Percentiles rank a stretch among this genome's conserved stretches.
These are phyloP conservation scores for Thereva unica DNA, from an alignment of 2,888 invertebrate genomes.

Conservation along the genomic window DNA sequence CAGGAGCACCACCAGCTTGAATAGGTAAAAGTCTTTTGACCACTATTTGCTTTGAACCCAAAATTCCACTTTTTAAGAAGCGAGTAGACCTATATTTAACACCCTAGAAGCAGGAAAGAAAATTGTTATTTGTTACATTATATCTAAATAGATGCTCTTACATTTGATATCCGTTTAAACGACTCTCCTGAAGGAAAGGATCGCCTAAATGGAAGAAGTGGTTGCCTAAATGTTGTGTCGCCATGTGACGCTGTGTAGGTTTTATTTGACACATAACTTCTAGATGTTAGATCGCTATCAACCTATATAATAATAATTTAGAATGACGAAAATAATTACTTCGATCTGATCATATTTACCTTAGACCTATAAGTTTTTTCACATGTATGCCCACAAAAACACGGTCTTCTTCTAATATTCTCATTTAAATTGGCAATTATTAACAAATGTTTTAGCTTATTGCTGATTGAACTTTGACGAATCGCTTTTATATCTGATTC, in stretches of 20 bases:
- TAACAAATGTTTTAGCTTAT: conserved; percentile 56
- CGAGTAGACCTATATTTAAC: conserved; percentile 28
- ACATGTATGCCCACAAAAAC: conserved; percentile 55
- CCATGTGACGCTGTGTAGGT: conserved; percentile 43
- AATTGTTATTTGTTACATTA: neutral
- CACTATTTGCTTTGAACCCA: conserved; percentile 63
- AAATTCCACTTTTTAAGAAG: conserved; percentile 34
- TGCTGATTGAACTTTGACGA: conserved; percentile 49
- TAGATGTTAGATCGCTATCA: conserved; percentile 47
- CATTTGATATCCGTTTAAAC: conserved; percentile 50
- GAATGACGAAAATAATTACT: neutral
- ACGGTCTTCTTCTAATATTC: conserved; percentile 52
- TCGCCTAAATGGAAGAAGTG: conserved; percentile 51
- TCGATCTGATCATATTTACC: conserved; percentile 42
- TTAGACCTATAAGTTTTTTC: conserved; percentile 50
- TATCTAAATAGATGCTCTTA: conserved; percentile 41
- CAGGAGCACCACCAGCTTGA: conserved; percentile 59
- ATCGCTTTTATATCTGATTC: conserved; percentile 6
- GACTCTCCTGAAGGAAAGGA: conserved; percentile 52
- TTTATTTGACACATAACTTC: conserved; percentile 50
- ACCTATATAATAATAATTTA: conserved; percentile 34
- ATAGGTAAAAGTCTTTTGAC: conserved; percentile 76
- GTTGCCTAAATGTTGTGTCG: conserved; percentile 49
- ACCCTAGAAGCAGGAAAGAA: conserved; percentile 6
- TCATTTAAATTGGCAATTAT: conserved; percentile 56